Conservation (phyloP, 2,113 vertebrate genomes). For the Xiphorhynchus elegans region DNA sequence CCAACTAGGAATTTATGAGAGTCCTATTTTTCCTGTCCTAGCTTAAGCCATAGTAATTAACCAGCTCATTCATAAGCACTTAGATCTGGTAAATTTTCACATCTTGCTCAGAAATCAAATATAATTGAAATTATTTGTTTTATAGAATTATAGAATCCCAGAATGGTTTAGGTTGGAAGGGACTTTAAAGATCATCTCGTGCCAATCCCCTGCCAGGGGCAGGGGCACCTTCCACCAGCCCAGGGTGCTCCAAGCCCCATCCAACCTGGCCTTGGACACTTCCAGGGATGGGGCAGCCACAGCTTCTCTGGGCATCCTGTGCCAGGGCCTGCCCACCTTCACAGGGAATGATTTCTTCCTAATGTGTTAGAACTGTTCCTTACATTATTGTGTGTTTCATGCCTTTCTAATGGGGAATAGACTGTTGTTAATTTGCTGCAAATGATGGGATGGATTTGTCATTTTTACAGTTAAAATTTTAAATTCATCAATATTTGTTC, state of each 20-base stretch:
- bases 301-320: not conserved
- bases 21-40: not conserved
- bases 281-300: not conserved
- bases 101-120: not conserved
- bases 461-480: not conserved
- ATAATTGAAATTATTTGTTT: not conserved
- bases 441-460: not conserved
- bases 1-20: not conserved
- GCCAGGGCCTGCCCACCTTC: rapidly evolving
- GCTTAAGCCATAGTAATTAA: not conserved
- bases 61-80: not conserved
- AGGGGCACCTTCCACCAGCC: not conserved
- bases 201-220: not conserved
- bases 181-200: not conserved
- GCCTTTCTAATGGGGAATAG: not conserved
- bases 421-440: not conserved
- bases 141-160: not conserved
- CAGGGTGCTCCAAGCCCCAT: rapidly evolving
- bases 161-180: not conserved
- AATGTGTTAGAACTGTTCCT: not conserved
- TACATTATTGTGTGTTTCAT: not conserved
- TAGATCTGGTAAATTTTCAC: not conserved
- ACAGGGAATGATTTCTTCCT: not conserved
- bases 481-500: rapidly evolving
- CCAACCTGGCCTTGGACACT: rapidly evolving